A percentile compares a stretch with the other conserved stretches of the same genome.
Conservation (phyloP, 2,888 invertebrate genomes). For the Prosopocoilus inquinatus region DNA sequence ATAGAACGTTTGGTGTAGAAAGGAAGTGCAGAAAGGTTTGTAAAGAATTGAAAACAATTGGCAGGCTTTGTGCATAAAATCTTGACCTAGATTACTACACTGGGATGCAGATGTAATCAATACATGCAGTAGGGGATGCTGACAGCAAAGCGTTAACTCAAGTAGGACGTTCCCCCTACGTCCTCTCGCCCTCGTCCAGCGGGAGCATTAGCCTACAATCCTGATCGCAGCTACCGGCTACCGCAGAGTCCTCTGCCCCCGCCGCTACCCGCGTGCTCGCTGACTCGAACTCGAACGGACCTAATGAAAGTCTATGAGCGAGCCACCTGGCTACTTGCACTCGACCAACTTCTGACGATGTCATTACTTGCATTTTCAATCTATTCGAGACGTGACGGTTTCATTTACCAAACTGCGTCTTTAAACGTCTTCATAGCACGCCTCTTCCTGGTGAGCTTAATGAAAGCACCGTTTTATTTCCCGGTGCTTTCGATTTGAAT, state of each 20-base stretch:
- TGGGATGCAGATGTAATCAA: slow-evolving; percentile 45
- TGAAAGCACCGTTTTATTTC: slow-evolving; percentile 18
- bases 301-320: slow-evolving; percentile 30
- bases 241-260: slow-evolving; percentile 24
- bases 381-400: slow-evolving; percentile 22
- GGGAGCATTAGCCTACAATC: slow-evolving; percentile 43
- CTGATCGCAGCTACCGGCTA: slow-evolving; percentile 35
- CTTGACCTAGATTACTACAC: slow-evolving; percentile 45
- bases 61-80: slow-evolving; percentile 32
- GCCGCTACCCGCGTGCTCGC: slow-evolving; percentile 15
- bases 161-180: slow-evolving; percentile 21
- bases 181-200: slow-evolving; percentile 30
- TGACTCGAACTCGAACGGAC: slow-evolving; percentile 19
- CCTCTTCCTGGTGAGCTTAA: slow-evolving; percentile 26
- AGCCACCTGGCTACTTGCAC: slow-evolving; percentile 35
- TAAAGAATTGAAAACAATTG: slow-evolving; percentile 10
- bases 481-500: slow-evolving; percentile 9
- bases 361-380: slow-evolving; percentile 35
- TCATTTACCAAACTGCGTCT: slow-evolving; percentile 19
- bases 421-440: slow-evolving; percentile 19
- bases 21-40: background rate
- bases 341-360: slow-evolving; percentile 25
- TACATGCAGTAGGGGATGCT: slow-evolving; percentile 39
- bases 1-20: no score
- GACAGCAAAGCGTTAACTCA: slow-evolving; percentile 29